Conservation (phyloP, 2,888 invertebrate genomes). For the Brachylomia viminalis region DNA sequence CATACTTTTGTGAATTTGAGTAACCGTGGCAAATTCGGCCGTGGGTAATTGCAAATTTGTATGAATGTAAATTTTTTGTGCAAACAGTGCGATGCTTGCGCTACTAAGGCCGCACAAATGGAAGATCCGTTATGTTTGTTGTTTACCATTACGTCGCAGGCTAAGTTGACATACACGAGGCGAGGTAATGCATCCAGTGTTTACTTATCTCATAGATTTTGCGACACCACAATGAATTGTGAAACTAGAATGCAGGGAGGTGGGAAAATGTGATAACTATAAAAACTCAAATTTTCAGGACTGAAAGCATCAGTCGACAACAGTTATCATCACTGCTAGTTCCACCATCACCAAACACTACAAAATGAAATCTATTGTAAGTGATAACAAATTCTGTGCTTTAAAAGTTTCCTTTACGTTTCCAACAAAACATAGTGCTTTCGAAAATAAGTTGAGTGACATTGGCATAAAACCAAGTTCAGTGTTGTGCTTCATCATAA, state of each 20-base stretch:
- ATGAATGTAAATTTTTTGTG: slow-evolving; percentile 65
- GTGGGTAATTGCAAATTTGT: slow-evolving; percentile 61
- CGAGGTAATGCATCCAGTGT: slow-evolving; percentile 88
- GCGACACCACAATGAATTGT: slow-evolving; percentile 85
- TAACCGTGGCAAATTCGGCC: slow-evolving; percentile 53
- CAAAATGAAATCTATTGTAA: slow-evolving; percentile 88
- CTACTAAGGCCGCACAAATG: slow-evolving; percentile 81
- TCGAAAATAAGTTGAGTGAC: slow-evolving; percentile 67
- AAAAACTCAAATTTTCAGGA: slow-evolving; percentile 86
- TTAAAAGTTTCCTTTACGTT: slow-evolving; percentile 8
- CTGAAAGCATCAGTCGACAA: slow-evolving; percentile 83
- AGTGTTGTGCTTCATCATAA: slow-evolving; percentile 33
- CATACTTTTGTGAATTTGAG: slow-evolving; percentile 24
- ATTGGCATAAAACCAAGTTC: slow-evolving; percentile 12
- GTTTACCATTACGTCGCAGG: slow-evolving; percentile 85
- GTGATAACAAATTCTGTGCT: slow-evolving; percentile 71
- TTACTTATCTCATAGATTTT: slow-evolving; percentile 89
- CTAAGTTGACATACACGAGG: slow-evolving; percentile 83
- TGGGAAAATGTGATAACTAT: slow-evolving; percentile 83
- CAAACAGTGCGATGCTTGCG: slow-evolving; percentile 67
- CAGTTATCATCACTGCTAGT: slow-evolving; percentile 76
- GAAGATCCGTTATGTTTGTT: slow-evolving; percentile 84
- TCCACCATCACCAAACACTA: slow-evolving; percentile 74
- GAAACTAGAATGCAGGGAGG: slow-evolving; percentile 85
- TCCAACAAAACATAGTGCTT: background rate